Conservation (phyloP, 2,888 invertebrate species). For the Cheilosia impressa region DNA sequence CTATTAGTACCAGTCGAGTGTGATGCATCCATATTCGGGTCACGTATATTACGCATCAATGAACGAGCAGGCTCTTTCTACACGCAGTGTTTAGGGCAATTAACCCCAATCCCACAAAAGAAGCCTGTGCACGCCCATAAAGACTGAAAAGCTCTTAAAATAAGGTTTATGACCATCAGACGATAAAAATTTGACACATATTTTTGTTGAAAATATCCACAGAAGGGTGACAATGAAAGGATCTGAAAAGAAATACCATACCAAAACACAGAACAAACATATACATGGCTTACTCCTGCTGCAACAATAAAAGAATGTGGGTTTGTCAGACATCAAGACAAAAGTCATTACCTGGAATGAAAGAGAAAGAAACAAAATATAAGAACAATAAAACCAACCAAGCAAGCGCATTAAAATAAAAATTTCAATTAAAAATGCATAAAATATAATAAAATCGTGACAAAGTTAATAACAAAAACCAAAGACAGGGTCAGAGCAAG, state of each 20-base stretch:
- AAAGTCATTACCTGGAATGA: conserved; percentile 52
- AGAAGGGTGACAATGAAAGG: not conserved
- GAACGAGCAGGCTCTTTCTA: not conserved
- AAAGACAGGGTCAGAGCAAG: conserved; percentile 14
- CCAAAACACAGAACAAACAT: too few relatives aligned
- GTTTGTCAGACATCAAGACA: conserved; percentile 16
- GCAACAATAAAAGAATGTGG: conserved; percentile 23
- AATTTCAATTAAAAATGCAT: conserved; percentile 59
- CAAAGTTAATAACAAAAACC: conserved; percentile 60
- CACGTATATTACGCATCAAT: conserved; percentile 16
- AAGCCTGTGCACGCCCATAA: conserved; percentile 6
- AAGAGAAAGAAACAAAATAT: conserved; percentile 8
- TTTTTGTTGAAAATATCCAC: not conserved
- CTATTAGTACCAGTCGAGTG: not conserved
- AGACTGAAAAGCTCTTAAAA: conserved; percentile 11
- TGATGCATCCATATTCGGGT: conserved; percentile 32
- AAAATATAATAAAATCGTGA: conserved; percentile 68
- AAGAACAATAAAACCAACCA: conserved; percentile 16
- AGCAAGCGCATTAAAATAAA: conserved; percentile 1
- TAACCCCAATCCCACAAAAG: conserved; percentile 17
- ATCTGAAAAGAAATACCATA: too few relatives aligned
- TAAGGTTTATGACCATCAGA: conserved; percentile 29
- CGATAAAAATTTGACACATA: conserved; percentile 15
- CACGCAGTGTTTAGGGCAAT: conserved; percentile 23
- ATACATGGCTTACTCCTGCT: too few relatives aligned